Evolutionary conservation across 2,113 vertebrate genomes (phyloP), one percentile per base, ranked within the genome.

Genomic region (Balaeniceps rex): DNA sequence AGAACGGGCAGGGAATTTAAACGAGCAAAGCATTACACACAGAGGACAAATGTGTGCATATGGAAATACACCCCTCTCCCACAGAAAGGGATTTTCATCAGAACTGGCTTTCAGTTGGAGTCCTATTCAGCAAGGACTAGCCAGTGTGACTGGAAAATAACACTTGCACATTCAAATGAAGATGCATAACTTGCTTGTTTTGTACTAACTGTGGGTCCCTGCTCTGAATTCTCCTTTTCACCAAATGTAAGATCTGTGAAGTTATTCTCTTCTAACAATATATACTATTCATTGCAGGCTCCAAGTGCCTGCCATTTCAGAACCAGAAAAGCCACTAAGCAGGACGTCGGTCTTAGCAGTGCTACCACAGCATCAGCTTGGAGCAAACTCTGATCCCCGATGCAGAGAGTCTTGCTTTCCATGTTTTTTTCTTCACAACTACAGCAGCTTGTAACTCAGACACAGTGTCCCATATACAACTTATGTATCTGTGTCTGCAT

Each of bases 241-340:
- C 77, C 83, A 97, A 94, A 96, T 81, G 83, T 80, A 97, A 83
- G 52, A 96, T 91, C 96, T 95, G 65, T 84, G 91, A 95, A 87
- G 78, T 91, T 88, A 63, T 69, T 95, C 76, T 97, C 89, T 88
- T 91, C 82, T 90, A 86, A 58, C 40, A 60, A 28, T 2, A 22
- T 10, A 17, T 13, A 69, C 3, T 23, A 61, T 22, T 85, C 42
- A 58, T 19, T 42, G 38, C 58, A 47, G 87, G 71, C 82, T 83
- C 51, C 49, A 46, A 10, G 46, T 12, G 79, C 72, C 72, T 92
- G 88, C 54, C 21, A 22, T 16, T 87, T 69, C 70, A 61, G 81
- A 81, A 64, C 34, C 66, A 76, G 49, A 88, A 65, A 38, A 91
- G 51, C 68, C 63, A 40, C 52, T 14, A n/a, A 66, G 81, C 55